Percentiles rank a stretch among this genome's conserved stretches.
Evolutionary conservation across 2,888 invertebrate genomes (phyloP).

Genomic region (Anorthoa munda): DNA sequence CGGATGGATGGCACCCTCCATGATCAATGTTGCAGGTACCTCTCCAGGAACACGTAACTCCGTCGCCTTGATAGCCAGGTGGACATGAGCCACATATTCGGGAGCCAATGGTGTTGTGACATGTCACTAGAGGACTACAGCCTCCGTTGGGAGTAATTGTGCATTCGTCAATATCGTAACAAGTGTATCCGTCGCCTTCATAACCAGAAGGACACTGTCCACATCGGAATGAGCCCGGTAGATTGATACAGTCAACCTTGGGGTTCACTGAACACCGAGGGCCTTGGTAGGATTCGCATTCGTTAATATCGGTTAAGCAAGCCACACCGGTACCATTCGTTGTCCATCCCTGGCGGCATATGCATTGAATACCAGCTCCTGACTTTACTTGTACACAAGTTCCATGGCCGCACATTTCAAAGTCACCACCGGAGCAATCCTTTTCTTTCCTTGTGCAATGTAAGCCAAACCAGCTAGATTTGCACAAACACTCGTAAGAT

Average conservation of each 20-base stretch:
- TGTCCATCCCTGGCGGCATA: conserved; percentile 97
- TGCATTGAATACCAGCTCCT: conserved; percentile 93
- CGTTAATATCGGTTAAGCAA: conserved; percentile 96
- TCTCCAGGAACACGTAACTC: conserved; percentile 93
- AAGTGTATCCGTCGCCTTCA: conserved; percentile 96
- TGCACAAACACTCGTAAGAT: conserved; percentile 95
- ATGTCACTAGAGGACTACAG: conserved; percentile 96
- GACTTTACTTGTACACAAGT: conserved; percentile 93
- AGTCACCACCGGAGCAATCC: conserved; percentile 93
- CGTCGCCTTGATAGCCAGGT: conserved; percentile 96
- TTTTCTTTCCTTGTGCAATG: conserved; percentile 95
- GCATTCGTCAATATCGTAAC: conserved; percentile 98
- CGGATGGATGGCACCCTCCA: conserved; percentile 96
- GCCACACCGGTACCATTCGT: conserved; percentile 92
- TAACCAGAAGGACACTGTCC: conserved; percentile 97
- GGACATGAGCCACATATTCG: conserved; percentile 97
- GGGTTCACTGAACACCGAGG: conserved; percentile 95
- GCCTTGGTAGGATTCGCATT: conserved; percentile 93
- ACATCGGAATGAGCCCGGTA: conserved; percentile 97
- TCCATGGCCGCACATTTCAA: conserved; percentile 97
- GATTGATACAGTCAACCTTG: conserved; percentile 96
- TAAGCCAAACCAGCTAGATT: conserved; percentile 94
- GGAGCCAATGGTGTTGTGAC: conserved; percentile 97
- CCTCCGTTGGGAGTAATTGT: conserved; percentile 95
- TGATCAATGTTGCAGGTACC: conserved; percentile 93